Evolutionary conservation across 2,888 invertebrate genomes (phyloP).

Genomic region (Arge pagana): DNA sequence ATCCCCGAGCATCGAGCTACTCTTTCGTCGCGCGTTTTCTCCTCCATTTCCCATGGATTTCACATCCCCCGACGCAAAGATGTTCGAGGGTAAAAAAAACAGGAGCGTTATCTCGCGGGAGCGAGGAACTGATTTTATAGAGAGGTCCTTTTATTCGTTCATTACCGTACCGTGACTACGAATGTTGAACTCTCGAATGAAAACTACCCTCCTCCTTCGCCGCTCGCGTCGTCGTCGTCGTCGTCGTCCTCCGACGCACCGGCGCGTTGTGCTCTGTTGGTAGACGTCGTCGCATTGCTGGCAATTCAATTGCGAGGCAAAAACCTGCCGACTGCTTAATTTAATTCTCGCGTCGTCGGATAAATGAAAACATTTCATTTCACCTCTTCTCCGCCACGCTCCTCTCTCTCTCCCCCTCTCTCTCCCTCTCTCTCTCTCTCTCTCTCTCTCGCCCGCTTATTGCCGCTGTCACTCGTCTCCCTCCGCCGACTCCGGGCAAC

Average conservation of each 20-base stretch:
- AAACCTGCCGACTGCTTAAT: slow-evolving; percentile 23
- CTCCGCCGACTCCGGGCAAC: no score
- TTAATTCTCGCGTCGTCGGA: slow-evolving; percentile 23
- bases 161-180: slow-evolving; percentile 40
- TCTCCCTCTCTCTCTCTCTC: no score
- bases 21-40: no score
- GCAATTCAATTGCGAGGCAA: slow-evolving; percentile 34
- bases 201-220: slow-evolving; percentile 22
- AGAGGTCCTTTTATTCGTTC: slow-evolving; percentile 35
- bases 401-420: background rate
- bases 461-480: no score
- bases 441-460: no score
- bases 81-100: background rate
- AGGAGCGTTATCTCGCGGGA: background rate
- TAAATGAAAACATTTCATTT: slow-evolving; percentile 26
- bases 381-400: no score
- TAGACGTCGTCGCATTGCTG: no score
- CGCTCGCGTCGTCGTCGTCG: background rate
- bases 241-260: background rate
- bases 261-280: background rate
- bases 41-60: background rate
- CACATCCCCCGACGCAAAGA: background rate
- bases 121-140: background rate
- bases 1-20: background rate
- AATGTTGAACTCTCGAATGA: slow-evolving; percentile 35